Percentiles rank a stretch among this genome's conserved stretches.
Conservation (phyloP, 2,797 vertebrate species). For the Coendou prehensilis region DNA sequence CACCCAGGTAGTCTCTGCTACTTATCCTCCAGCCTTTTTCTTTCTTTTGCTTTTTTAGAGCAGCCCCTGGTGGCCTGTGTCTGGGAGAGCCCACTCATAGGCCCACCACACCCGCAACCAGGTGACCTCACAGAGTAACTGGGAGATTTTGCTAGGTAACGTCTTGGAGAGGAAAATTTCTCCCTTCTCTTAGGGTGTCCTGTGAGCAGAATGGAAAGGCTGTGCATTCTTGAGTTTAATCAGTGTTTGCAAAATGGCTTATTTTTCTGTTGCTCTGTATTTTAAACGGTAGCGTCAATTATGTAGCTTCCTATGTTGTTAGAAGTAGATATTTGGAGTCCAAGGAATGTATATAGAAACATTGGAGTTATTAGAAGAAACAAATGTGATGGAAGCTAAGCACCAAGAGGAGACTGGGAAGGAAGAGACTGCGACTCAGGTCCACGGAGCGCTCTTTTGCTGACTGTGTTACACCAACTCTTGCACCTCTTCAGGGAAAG, state of each 20-base stretch:
- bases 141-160: not conserved
- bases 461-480: constrained; percentile 85
- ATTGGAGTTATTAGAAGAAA: not conserved
- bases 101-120: not conserved
- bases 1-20: not conserved
- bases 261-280: not conserved
- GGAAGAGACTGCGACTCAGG: not conserved
- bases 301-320: not conserved
- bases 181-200: not conserved
- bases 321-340: not conserved
- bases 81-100: not conserved
- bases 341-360: not conserved
- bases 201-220: not conserved
- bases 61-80: not conserved
- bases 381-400: not conserved
- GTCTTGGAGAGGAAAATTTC: not conserved
- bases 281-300: not conserved
- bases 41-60: not conserved
- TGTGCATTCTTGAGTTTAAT: not conserved
- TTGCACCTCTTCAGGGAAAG: constrained; percentile 86
- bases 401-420: not conserved
- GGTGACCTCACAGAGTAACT: not conserved
- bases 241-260: not conserved
- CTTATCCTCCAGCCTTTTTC: not conserved
- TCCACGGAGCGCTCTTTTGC: constrained; percentile 60